Conservation (phyloP, 2,888 invertebrate genomes). For the Blastobasis adustella region DNA sequence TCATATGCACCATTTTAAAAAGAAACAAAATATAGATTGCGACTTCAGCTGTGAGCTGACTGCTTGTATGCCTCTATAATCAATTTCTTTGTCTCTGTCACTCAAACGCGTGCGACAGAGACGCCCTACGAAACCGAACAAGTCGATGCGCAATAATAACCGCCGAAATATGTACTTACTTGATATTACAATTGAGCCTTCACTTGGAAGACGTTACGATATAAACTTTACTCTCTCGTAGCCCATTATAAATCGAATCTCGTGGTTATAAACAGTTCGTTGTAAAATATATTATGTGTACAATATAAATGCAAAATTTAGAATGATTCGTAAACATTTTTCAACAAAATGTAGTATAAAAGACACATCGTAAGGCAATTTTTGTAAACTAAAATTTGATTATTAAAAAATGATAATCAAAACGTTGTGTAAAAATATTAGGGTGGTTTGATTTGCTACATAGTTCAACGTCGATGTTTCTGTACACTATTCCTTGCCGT, state of each 20-base stretch:
- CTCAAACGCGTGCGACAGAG: not conserved
- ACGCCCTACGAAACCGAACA: not conserved
- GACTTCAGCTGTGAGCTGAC: too few species aligned
- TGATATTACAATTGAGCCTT: conserved; percentile 7
- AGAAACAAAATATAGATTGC: too few species aligned
- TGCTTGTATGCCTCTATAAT: too few species aligned
- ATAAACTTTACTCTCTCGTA: not conserved
- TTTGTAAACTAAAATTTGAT: too few species aligned
- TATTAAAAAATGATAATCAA: too few species aligned
- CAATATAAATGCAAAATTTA: conserved; percentile 21
- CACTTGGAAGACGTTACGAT: conserved; percentile 2
- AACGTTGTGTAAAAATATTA: too few species aligned
- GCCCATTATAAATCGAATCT: not conserved
- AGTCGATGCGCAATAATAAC: not conserved
- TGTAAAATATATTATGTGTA: conserved; percentile 17
- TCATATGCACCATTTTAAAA: too few species aligned
- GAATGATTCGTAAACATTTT: conserved; percentile 15
- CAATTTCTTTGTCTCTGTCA: not conserved
- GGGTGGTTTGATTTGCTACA: too few species aligned
- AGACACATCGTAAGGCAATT: too few species aligned
- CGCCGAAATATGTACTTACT: not conserved
- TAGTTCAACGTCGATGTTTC: too few species aligned
- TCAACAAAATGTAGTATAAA: too few species aligned
- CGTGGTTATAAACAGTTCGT: conserved; percentile 20
- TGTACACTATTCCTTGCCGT: conserved; percentile 43